These are phyloP conservation scores for Sitobion miscanthi DNA, from an alignment of 1,140 invertebrate genomes.

Conservation along the genomic window DNA sequence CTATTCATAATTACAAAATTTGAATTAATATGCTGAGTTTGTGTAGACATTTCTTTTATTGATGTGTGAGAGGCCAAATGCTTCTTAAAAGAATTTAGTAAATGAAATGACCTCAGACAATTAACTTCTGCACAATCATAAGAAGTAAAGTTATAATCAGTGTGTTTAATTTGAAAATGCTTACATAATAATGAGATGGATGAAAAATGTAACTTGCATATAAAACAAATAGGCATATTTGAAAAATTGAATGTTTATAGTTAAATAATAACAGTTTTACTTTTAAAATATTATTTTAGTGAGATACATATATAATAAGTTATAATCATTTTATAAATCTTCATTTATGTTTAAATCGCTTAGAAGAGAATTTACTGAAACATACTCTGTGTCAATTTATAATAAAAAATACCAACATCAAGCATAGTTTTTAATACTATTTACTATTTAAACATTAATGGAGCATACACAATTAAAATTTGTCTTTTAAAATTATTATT, in stretches of 20 bases:
- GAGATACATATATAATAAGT: not conserved
- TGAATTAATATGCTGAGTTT: not conserved
- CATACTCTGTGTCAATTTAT: too few relatives aligned
- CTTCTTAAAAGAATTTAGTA: constrained; percentile 15
- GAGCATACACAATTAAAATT: too few relatives aligned
- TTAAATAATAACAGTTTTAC: not conserved
- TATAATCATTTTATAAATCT: not conserved
- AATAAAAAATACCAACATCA: too few relatives aligned
- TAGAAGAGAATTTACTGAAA: not conserved
- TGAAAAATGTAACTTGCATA: not conserved
- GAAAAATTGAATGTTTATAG: not conserved
- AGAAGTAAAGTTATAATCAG: not conserved
- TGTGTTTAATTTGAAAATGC: not conserved
- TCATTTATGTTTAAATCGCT: not conserved
- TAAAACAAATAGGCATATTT: not conserved
- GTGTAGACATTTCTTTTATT: not conserved
- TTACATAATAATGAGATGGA: not conserved
- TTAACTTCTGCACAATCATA: not conserved
- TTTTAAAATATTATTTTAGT: not conserved
- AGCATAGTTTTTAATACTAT: too few relatives aligned
- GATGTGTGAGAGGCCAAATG: not conserved
- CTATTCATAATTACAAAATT: not conserved
- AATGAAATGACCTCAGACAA: not conserved
- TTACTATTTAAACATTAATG: too few relatives aligned
- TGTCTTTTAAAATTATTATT: too few relatives aligned